Evolutionary conservation across 2,797 vertebrate species (phyloP), one percentile per base, ranked within the genome.

Genomic region (Allobates femoralis): DNA sequence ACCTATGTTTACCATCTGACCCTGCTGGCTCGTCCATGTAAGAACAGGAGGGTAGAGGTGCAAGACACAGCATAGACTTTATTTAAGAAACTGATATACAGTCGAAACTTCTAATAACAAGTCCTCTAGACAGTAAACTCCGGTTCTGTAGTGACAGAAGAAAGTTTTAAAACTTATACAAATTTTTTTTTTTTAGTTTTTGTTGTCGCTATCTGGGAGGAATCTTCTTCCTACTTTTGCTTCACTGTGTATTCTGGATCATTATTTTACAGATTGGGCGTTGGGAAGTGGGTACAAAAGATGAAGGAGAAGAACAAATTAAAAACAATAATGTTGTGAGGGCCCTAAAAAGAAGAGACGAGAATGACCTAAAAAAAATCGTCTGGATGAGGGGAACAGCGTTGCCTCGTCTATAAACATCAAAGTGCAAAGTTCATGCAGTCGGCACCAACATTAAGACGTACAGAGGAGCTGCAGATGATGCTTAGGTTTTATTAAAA

Each of bases 31-130:
- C 74, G 1, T 26, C 18, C 11, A 14, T 79, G 12, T 62, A 66
- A 64, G 41, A 80, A 80, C 58, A 30, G 78, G 58, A 53, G 71
- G 60, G 37, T 41, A 50, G 51, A 28, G 37, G 85, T 89, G 89
- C 76, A 89, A 91, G 91, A 91, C 82, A 88, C 85, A 89, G 89
- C 85, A 90, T 90, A 89, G 89, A 89, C 46, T 90, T 90, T 89
- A 87, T 83, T 92, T 90, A 89, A 90, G 86, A 91, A 91, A 91
- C 88, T 0, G 56, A 89, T 91, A 90, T 89, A 90, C 84, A 79
- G 79, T 86, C 88, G 89, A 90, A 84, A 62, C 85, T 79, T 90
- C 84, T 90, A 90, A 89, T 82, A 89, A 85, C 89, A 83, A 89
- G 90, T 41, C 74, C 88, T 89, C 30, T 80, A 86, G 84, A 86